Conservation (phyloP, 2,888 invertebrate genomes). For the Aleiodes leptofemur region DNA sequence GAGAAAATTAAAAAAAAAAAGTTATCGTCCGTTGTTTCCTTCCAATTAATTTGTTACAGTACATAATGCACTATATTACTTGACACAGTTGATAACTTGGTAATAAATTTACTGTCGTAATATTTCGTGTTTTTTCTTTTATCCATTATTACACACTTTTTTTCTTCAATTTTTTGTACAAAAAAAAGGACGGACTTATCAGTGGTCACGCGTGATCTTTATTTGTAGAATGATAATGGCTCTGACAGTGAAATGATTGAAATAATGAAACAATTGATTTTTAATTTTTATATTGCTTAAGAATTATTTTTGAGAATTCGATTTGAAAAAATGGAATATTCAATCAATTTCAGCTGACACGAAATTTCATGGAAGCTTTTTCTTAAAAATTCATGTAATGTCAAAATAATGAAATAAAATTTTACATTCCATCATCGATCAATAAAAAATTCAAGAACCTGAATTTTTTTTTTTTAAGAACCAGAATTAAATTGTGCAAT, state of each 20-base stretch:
- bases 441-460: too few species aligned
- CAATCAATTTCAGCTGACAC: too few species aligned
- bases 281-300: too few species aligned
- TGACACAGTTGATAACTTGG: conserved; percentile 60
- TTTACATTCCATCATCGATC: too few species aligned
- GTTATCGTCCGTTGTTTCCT: conserved; percentile 60
- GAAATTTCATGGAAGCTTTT: too few species aligned
- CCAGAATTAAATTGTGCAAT: too few species aligned
- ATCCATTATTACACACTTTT: background rate
- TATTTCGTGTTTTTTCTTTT: conserved; percentile 38
- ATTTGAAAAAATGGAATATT: too few species aligned
- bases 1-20: conserved; percentile 21
- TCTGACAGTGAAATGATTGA: background rate
- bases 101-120: conserved; percentile 53
- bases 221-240: background rate
- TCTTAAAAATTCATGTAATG: too few species aligned
- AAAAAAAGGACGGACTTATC: conserved; percentile 11
- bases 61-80: conserved; percentile 46
- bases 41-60: conserved; percentile 66
- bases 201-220: background rate
- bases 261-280: background rate
- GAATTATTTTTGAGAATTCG: too few species aligned
- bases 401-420: too few species aligned
- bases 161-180: conserved; percentile 24
- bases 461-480: too few species aligned